Conservation (phyloP, 2,888 invertebrate species). For the Amphipyra tragopoginis region DNA sequence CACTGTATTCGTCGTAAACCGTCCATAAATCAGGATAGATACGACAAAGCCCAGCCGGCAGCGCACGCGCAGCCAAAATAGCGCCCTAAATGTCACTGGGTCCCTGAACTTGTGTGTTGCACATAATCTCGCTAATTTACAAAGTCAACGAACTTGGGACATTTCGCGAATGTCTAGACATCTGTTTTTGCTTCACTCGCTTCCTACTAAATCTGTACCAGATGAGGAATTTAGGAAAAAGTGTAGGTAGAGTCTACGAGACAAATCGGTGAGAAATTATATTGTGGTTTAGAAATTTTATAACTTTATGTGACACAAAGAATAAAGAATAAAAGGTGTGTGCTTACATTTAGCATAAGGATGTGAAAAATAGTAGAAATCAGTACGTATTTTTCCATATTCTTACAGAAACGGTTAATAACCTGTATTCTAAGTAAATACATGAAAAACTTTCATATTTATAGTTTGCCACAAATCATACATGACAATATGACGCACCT, state of each 20-base stretch:
- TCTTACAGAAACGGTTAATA: background rate
- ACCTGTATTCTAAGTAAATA: background rate
- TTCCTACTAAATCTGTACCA: slow-evolving; percentile 8
- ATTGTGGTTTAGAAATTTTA: background rate
- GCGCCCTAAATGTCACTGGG: slow-evolving; percentile 80
- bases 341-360: background rate
- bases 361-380: slow-evolving; percentile 19
- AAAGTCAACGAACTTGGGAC: slow-evolving; percentile 70
- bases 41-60: slow-evolving; percentile 60
- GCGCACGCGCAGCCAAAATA: slow-evolving; percentile 70
- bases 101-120: slow-evolving; percentile 81
- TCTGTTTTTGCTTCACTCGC: slow-evolving; percentile 49
- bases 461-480: background rate
- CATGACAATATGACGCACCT: background rate
- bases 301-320: background rate
- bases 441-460: no score
- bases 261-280: background rate
- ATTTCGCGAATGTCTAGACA: slow-evolving; percentile 68
- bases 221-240: slow-evolving; percentile 2
- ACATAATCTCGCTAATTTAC: slow-evolving; percentile 73
- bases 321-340: no score
- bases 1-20: slow-evolving; percentile 56
- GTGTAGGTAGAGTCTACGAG: background rate
- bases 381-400: background rate
- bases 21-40: slow-evolving; percentile 69